Base-by-base conservation (phyloP, 2,797 vertebrate species). In the Falco cherrug region DNA sequence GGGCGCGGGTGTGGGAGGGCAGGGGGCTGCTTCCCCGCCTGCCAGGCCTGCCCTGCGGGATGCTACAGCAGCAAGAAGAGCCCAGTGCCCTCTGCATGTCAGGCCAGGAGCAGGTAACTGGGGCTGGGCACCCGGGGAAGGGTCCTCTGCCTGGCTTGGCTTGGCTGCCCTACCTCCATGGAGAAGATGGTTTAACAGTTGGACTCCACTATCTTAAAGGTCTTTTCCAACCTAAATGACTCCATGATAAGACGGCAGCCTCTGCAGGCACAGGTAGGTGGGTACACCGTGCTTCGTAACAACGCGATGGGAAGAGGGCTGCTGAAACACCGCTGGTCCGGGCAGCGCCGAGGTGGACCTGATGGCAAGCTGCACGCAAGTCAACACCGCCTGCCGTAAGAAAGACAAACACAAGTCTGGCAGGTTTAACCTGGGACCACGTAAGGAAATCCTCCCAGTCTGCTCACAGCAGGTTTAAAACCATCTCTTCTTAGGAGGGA, bases 231-330 rank as follows among this genome's bases (percentile, higher is more conserved):
- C 45, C 45, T 45, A 18, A 45, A 45, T 45, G 45, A 45, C 18
- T 45, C 45, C 17, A 45, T 45, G 45, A 19, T 18, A 48, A 25
- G 81, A 11, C 1, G 5, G 74, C 48, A 78, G 78, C 21, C 35
- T 29, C 65, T 39, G 48, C 37, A 17, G 0, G 0, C 56, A 5
- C 39, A 41, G 64, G 64, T 67, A 63, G 76, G 68, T 80, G 88
- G 33, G 48, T 43, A 7, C 15, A 1, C 0, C 1, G 61, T 2
- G 0, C 26, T 77, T 67, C 2, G 1, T 19, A 45, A 18, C 13
- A 35, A 6, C 39, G 20, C 10, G 2, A 5, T 5, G 6, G 16
- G 54, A 17, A 79, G 57, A 63, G n/a, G 45, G 15, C 41, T 73
- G n/a, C 45, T 57, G 50, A 47, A 75, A 78, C 22, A 20, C 16